Conservation (phyloP, 2,888 invertebrate species). For the Harpalus rubripes region DNA sequence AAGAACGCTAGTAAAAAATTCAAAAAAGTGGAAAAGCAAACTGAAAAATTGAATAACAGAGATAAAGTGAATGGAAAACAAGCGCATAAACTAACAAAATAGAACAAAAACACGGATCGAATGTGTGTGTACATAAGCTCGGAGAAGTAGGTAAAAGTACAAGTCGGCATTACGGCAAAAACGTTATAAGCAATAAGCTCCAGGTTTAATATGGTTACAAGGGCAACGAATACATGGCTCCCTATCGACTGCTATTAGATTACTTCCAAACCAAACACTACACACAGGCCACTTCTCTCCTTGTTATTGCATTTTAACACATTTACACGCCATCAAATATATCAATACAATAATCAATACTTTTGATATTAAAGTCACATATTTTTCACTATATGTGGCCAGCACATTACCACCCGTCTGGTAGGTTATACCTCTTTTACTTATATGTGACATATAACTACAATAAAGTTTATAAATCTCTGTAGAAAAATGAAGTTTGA, state of each 20-base stretch:
- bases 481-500: no score
- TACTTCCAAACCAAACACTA: slow-evolving; percentile 32
- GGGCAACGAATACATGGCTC: slow-evolving; percentile 27
- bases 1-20: slow-evolving; percentile 37
- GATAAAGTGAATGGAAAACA: slow-evolving; percentile 66
- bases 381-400: not conserved
- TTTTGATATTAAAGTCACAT: not conserved
- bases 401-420: no score
- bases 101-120: slow-evolving; percentile 65
- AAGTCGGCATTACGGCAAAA: slow-evolving; percentile 38
- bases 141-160: slow-evolving; percentile 38
- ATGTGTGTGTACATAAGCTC: slow-evolving; percentile 62
- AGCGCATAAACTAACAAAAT: slow-evolving; percentile 65
- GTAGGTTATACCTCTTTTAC: no score
- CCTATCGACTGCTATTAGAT: slow-evolving; percentile 36
- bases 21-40: slow-evolving; percentile 57
- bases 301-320: not conserved
- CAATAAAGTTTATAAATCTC: no score
- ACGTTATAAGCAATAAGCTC: slow-evolving; percentile 30
- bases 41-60: slow-evolving; percentile 66
- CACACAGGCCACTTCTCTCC: not conserved
- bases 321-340: slow-evolving; percentile 1
- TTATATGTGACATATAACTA: not conserved
- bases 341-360: not conserved
- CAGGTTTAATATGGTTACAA: slow-evolving; percentile 54